Evolutionary conservation across 1,140 invertebrate species (phyloP), one percentile per base, ranked within the genome.

Genomic region (Saccostrea echinata): DNA sequence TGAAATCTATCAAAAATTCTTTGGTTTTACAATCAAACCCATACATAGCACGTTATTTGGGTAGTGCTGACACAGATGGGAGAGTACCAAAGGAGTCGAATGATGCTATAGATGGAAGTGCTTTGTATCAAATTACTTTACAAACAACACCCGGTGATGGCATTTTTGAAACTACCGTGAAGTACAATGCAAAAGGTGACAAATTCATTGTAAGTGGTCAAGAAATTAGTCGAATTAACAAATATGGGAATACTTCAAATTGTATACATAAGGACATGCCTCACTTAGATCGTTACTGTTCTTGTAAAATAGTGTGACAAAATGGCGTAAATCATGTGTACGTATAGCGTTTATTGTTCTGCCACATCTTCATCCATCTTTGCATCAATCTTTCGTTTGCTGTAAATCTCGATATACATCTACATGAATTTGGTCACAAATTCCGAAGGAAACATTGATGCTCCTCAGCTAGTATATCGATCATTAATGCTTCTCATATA

Each of bases 191-290:
- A 2, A 93, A 95, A 1, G 96, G 95, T 18, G 96, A 97, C 43
- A 95, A 91, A 61, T 97, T 97, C 90, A 94, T 95, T 3, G 95
- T 97, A 1, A 97, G 97, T 93, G 96, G 97, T 55, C 96, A 96
- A 18, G 97, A 98, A 92, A 97, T 99, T 1, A 98, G 98, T 86
- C 96, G 98, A 88, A 97, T 97, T 55, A 99, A 99, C 93, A 97
- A 97, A 95, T 99, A 97, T 92, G 97, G 97, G 11, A 94, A 96
- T 76, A 96, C 97, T 93, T 97, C 97, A 9, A 96, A 96, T 91
- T 98, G 98, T 91, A 96, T 98, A 13, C 96, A 84, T n/a, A 88
- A 91, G 0, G 68, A 84, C 33, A 86, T 88, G 1, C 93, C 93
- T 1, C 87, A 93, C 71, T 68, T 94, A 30, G 57, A 93, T 52